phyloP scores from a whole-genome alignment of 2,797 vertebrate genomes.

The Selene dorsalis region DNA sequence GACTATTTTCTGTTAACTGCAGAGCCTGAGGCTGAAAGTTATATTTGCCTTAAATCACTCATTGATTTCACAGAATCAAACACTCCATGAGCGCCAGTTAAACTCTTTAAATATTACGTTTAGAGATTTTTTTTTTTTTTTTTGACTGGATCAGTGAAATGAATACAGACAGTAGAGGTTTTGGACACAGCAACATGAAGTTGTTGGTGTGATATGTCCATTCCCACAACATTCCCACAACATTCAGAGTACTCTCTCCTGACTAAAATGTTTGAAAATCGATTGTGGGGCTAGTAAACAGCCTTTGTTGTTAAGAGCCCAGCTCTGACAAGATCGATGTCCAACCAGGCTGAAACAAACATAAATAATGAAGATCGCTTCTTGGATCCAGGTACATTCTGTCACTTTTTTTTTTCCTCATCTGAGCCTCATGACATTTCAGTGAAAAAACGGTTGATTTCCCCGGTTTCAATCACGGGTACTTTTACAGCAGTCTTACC shows the following conservation, averaged over 20 bases:
- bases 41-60: slow-evolving; percentile 36
- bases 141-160: slow-evolving; percentile 4
- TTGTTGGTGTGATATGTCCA: slow-evolving; percentile 11
- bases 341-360: slow-evolving; percentile 20
- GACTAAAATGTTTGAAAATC: slow-evolving; percentile 13
- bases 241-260: background rate
- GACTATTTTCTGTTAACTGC: slow-evolving; percentile 42
- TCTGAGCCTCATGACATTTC: slow-evolving; percentile 29
- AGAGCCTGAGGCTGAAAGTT: slow-evolving; percentile 43
- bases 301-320: slow-evolving; percentile 11
- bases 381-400: slow-evolving; percentile 13
- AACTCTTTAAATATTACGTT: slow-evolving; percentile 28
- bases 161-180: background rate
- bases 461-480: slow-evolving; percentile 12
- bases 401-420: slow-evolving; percentile 16
- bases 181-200: slow-evolving; percentile 1
- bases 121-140: background rate
- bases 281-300: background rate
- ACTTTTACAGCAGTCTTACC: slow-evolving; percentile 34
- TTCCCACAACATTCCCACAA: background rate
- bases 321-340: slow-evolving; percentile 5
- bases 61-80: slow-evolving; percentile 46
- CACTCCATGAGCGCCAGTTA: background rate
- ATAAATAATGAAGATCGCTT: slow-evolving; percentile 25
- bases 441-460: slow-evolving; percentile 20